Percentiles rank a stretch among this genome's conserved stretches.
phyloP scores from a whole-genome alignment of 2,797 vertebrate genomes.

The Thunnus albacares region DNA sequence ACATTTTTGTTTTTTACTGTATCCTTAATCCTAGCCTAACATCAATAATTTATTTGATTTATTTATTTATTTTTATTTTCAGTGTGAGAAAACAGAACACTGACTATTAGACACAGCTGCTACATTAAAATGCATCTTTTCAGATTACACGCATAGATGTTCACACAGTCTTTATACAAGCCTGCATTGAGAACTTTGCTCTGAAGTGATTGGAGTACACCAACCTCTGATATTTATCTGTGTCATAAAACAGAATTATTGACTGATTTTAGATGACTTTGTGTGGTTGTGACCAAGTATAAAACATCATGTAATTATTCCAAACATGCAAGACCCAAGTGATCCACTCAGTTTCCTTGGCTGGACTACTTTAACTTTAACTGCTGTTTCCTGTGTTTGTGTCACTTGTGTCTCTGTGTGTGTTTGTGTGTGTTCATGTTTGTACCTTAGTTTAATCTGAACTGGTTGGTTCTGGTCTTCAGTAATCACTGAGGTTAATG shows the following conservation, averaged over 20 bases:
- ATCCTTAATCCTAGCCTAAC: too few species aligned
- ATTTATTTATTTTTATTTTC: too few species aligned
- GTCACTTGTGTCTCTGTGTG: neutral
- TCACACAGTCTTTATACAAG: neutral
- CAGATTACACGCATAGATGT: neutral
- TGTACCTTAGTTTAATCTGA: neutral
- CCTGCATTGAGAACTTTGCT: neutral
- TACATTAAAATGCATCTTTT: too few species aligned
- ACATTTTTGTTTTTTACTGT: neutral
- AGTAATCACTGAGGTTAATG: conserved; percentile 50
- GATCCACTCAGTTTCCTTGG: neutral
- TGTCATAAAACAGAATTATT: too few species aligned
- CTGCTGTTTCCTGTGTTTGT: neutral
- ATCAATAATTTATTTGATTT: too few species aligned
- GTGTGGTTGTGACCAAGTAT: neutral
- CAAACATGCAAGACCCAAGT: neutral
- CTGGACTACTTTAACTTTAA: neutral
- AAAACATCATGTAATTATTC: neutral
- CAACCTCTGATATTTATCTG: too few species aligned
- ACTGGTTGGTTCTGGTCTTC: conserved; percentile 26
- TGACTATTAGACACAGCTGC: neutral
- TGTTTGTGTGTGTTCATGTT: conserved; percentile 1
- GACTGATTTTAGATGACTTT: too few species aligned
- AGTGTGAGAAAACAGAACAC: neutral
- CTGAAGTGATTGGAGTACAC: too few species aligned